phyloP scores from a whole-genome alignment of 2,888 invertebrate species.

The Platerodrilus igneus region DNA sequence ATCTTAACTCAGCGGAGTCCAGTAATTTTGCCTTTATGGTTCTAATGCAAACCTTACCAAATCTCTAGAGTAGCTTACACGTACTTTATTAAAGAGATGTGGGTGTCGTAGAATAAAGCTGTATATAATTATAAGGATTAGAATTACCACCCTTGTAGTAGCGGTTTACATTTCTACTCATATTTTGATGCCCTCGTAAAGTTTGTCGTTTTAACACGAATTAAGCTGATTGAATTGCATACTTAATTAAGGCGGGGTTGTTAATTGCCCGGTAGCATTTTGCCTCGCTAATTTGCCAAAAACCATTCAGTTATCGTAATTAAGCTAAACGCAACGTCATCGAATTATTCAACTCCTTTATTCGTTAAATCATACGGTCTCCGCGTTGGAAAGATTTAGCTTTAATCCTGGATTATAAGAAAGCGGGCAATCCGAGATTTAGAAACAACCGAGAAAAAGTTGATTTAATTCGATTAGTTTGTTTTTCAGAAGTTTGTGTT shows the following conservation, averaged over 20 bases:
- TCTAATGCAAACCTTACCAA: constrained; percentile 46
- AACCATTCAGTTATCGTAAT: constrained; percentile 13
- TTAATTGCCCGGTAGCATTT: constrained; percentile 24
- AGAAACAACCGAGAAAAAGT: constrained; percentile 20
- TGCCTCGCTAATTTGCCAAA: constrained; percentile 13
- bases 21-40: constrained; percentile 48
- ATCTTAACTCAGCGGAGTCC: constrained; percentile 44
- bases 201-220: constrained; percentile 16
- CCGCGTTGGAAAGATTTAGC: constrained; percentile 18
- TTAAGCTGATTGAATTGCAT: constrained; percentile 31
- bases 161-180: too few species aligned
- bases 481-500: constrained; percentile 20
- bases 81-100: constrained; percentile 37
- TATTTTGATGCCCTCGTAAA: too few species aligned
- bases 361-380: constrained; percentile 17
- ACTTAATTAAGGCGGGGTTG: constrained; percentile 30
- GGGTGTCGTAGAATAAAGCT: constrained; percentile 29
- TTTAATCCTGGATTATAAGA: constrained; percentile 21
- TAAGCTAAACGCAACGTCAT: constrained; percentile 18
- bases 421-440: constrained; percentile 17
- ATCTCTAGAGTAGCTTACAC: constrained; percentile 38
- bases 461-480: constrained; percentile 22
- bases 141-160: constrained; percentile 29
- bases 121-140: constrained; percentile 35
- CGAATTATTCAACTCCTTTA: constrained; percentile 14